Evolutionary conservation across 2,797 vertebrate species (phyloP), one percentile per base, ranked within the genome.

Genomic region (Diplodus puntazzo): DNA sequence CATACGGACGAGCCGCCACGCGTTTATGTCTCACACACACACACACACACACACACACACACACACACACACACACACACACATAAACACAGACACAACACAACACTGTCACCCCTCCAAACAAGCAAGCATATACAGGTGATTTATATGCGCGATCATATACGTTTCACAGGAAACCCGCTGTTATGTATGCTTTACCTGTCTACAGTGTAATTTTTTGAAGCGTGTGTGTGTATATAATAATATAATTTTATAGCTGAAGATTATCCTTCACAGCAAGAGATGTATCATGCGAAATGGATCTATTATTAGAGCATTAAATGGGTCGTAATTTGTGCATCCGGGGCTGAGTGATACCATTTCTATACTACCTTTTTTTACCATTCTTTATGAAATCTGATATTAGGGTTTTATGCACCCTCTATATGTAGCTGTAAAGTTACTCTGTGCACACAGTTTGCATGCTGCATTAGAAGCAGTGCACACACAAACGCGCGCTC

Each of bases 221-320:
- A 23, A 62, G 17, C 25, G 17, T 30, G 5, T 79, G 84, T 79
- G 52, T 91, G 88, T 62, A n/a, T n/a, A n/a, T n/a, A n/a, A n/a
- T n/a, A n/a, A n/a, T 92, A 90, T 89, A 73, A 82, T 87, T 92
- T 92, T 91, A 91, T 87, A 87, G 91, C 85, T 50, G 72, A 72
- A 90, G 88, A 92, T 93, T 92, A 92, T 89, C 88, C 87, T 81
- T 83, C 88, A 78, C 92, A 87, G 86, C 84, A 2, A 79, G 89
- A 84, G 69, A 88, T 77, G 78, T 77, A 89, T 88, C 81, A 77
- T 69, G 83, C 79, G 80, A 85, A 91, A 84, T 79, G 34, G 79
- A 91, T 88, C 87, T 92, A 88, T 90, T 90, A 91, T 93, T 86
- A 88, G 70, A 83, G 81, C 85, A 85, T 90, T 90, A 92, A 87